Percentiles rank a stretch among this genome's conserved stretches.
These are phyloP conservation scores for Rachycentron canadum DNA, from an alignment of 2,797 vertebrate species.

Conservation along the genomic window DNA sequence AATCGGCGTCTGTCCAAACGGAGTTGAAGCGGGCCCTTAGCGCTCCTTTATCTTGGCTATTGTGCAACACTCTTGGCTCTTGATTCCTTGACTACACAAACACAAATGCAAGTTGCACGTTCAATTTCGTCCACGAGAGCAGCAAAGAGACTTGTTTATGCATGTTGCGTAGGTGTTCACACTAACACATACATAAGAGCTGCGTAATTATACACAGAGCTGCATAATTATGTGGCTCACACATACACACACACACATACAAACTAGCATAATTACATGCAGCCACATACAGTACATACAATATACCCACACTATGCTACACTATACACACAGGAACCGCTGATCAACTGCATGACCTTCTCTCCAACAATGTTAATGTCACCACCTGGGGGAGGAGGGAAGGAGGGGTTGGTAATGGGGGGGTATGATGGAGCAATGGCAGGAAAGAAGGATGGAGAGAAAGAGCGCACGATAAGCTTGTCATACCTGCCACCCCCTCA, in stretches of 20 bases:
- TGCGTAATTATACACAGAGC: slow-evolving; percentile 59
- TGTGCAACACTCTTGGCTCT: slow-evolving; percentile 56
- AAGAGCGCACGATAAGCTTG: slow-evolving; percentile 35
- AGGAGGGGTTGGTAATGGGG: background rate
- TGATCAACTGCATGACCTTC: slow-evolving; percentile 81
- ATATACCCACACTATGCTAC: slow-evolving; percentile 51
- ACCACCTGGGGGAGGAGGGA: slow-evolving; percentile 71
- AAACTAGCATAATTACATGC: slow-evolving; percentile 54
- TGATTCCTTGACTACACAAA: slow-evolving; percentile 43
- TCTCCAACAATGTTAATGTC: slow-evolving; percentile 80
- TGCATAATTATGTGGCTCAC: slow-evolving; percentile 60
- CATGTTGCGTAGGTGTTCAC: slow-evolving; percentile 61
- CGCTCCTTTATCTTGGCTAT: slow-evolving; percentile 64
- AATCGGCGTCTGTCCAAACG: slow-evolving; percentile 65
- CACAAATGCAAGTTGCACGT: slow-evolving; percentile 25
- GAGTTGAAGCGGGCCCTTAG: slow-evolving; percentile 40
- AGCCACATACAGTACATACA: slow-evolving; percentile 29
- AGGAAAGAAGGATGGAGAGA: slow-evolving; percentile 33
- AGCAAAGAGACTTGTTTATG: slow-evolving; percentile 55
- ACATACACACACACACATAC: slow-evolving; percentile 47
- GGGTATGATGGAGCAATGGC: slow-evolving; percentile 54
- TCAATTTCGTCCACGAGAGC: slow-evolving; percentile 46
- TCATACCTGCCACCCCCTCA: slow-evolving; percentile 21
- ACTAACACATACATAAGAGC: slow-evolving; percentile 42
- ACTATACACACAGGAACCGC: slow-evolving; percentile 43